Evolutionary conservation across 2,113 vertebrate genomes (phyloP).

Genomic region (Osmerus eperlanus): DNA sequence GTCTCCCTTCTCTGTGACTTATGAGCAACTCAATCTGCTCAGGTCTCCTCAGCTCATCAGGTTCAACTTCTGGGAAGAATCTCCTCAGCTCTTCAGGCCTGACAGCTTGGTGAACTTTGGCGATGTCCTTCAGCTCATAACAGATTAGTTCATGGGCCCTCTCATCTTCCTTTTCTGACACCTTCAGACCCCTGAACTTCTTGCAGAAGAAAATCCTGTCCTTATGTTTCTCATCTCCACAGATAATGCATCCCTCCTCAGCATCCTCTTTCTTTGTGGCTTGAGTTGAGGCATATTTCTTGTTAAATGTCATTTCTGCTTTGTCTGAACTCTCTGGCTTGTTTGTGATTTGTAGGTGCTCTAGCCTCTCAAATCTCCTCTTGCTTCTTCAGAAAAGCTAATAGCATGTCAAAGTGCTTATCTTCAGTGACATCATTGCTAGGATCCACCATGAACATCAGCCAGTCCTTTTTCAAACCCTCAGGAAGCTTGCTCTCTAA

Average conservation of each 20-base stretch:
- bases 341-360: slow-evolving; percentile 12
- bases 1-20: slow-evolving; percentile 27
- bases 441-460: slow-evolving; percentile 20
- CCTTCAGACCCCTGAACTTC: slow-evolving; percentile 10
- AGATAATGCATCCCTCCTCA: slow-evolving; percentile 10
- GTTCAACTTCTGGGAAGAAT: slow-evolving; percentile 9
- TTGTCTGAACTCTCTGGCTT: slow-evolving; percentile 10
- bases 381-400: slow-evolving; percentile 23
- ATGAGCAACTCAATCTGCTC: slow-evolving; percentile 1
- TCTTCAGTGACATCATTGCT: slow-evolving; percentile 8
- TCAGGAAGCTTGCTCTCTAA: slow-evolving; percentile 23
- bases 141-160: too few species aligned
- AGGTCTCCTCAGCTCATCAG: slow-evolving; percentile 13
- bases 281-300: slow-evolving; percentile 1
- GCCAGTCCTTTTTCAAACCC: slow-evolving; percentile 18
- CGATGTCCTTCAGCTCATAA: neutral
- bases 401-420: slow-evolving; percentile 19
- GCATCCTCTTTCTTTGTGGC: neutral
- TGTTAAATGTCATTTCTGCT: neutral
- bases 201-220: slow-evolving; percentile 31
- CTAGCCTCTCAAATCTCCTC: slow-evolving; percentile 18
- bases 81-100: slow-evolving; percentile 6
- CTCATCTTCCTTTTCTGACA: neutral
- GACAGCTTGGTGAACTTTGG: neutral
- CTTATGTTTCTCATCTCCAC: slow-evolving; percentile 12